Evolutionary conservation across 1,140 invertebrate genomes (phyloP), one percentile per base, ranked within the genome.

Genomic region (Mycetomoellerius zeteki): DNA sequence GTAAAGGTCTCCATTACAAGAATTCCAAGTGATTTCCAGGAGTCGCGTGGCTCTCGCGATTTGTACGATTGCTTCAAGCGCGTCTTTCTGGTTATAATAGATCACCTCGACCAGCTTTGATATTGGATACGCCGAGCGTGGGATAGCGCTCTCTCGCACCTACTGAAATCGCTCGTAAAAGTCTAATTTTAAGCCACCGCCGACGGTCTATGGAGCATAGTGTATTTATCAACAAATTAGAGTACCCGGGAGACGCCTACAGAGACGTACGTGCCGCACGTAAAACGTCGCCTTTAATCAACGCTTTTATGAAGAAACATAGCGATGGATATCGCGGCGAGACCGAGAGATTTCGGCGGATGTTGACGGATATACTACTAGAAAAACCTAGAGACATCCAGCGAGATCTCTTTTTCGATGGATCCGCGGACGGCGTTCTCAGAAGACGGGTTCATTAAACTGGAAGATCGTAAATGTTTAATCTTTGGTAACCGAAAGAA

Each of bases 221-320:
- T 87, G 86, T 92, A 92, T 92, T 92, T 92, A 92, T 92, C 91
- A 92, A 92, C 91, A 91, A 91, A 92, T 92, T 92, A 87, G 58
- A 86, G 80, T 72, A 56, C 37, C 71, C n/a, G 37, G 14, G 6
- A 2, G 19, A 69, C 64, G 62, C 21, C 52, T 60, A 71, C 85
- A 24, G 19, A 67, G 16, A n/a, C 27, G 54, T 69, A 43, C 16
- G 47, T 19, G 3, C 56, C 19, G 19, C 62, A 50, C 10, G 81
- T 24, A 19, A 52, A 54, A n/a, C 52, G 16, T 60, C 52, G 24
- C 5, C 12, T 62, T 87, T 84, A 87, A 88, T 89, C 65, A 80
- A 37, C 86, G 69, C 47, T 52, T 65, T 72, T 54, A 71, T 27
- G 62, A 56, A 64, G 56, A 76, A 19, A 24, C 69, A 54, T 56